phyloP scores from a whole-genome alignment of 2,113 vertebrate species.

The Lophotis ruficrista region DNA sequence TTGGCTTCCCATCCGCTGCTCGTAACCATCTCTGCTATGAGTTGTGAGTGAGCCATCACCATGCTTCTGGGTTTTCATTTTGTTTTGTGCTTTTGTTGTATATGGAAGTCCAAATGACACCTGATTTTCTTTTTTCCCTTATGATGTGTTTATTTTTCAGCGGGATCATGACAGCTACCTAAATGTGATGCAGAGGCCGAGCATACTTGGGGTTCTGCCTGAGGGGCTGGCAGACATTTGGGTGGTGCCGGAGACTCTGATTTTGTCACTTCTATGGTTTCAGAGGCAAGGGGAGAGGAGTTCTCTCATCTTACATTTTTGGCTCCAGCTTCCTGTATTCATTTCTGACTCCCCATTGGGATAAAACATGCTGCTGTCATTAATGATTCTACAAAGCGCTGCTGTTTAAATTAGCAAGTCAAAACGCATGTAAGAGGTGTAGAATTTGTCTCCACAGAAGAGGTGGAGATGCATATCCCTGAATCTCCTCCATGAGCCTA shows the following conservation, averaged over 20 bases:
- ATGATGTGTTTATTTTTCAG: slow-evolving; percentile 50
- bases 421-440: background rate
- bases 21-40: slow-evolving; percentile 79
- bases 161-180: slow-evolving; percentile 27
- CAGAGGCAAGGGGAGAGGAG: background rate
- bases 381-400: background rate
- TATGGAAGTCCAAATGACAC: slow-evolving; percentile 36
- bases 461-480: background rate
- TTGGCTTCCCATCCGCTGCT: slow-evolving; percentile 82
- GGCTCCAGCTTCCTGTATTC: background rate
- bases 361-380: background rate
- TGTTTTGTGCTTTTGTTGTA: slow-evolving; percentile 67
- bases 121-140: slow-evolving; percentile 41
- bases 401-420: background rate
- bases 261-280: background rate
- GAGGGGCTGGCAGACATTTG: background rate
- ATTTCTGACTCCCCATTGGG: background rate
- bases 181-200: slow-evolving; percentile 4
- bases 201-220: background rate
- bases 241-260: background rate
- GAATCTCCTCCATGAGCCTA: background rate
- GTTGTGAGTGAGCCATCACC: slow-evolving; percentile 83
- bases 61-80: slow-evolving; percentile 71
- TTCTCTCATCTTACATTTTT: background rate
- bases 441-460: background rate